phyloP scores from a whole-genome alignment of 2,888 invertebrate species.

The Drosophila fungiperda region DNA sequence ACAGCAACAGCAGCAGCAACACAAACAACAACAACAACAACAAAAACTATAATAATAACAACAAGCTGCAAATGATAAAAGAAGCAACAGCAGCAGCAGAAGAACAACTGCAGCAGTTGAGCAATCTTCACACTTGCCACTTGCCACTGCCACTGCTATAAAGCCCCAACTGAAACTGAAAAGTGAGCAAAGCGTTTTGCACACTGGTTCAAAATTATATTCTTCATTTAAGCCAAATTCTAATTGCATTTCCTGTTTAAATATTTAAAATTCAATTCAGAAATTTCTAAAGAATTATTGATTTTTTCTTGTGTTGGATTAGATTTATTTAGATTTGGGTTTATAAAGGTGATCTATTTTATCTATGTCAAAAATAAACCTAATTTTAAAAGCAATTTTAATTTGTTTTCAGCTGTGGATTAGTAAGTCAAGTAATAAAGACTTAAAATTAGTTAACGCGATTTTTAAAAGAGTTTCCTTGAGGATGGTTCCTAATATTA shows the following conservation, averaged over 20 bases:
- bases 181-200: constrained; percentile 26
- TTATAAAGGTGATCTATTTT: background rate
- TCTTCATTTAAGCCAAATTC: background rate
- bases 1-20: constrained; percentile 13
- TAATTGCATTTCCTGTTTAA: background rate
- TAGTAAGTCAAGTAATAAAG: background rate
- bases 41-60: constrained; percentile 26
- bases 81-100: constrained; percentile 11
- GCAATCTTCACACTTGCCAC: constrained; percentile 59
- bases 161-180: constrained; percentile 8
- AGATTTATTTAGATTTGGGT: background rate
- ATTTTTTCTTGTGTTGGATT: background rate
- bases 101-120: constrained; percentile 26
- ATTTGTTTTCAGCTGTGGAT: background rate
- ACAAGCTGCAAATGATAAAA: constrained; percentile 17
- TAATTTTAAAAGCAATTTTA: background rate
- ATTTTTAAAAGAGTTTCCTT: too few relatives aligned
- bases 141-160: background rate
- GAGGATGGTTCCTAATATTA: too few relatives aligned
- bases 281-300: background rate
- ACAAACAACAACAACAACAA: constrained; percentile 10
- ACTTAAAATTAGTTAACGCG: too few relatives aligned
- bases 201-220: constrained; percentile 38
- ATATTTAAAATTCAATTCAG: too few relatives aligned
- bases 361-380: background rate